These are phyloP conservation scores for Hermodice carunculata DNA, from an alignment of 2,888 invertebrate species.

Conservation along the genomic window DNA sequence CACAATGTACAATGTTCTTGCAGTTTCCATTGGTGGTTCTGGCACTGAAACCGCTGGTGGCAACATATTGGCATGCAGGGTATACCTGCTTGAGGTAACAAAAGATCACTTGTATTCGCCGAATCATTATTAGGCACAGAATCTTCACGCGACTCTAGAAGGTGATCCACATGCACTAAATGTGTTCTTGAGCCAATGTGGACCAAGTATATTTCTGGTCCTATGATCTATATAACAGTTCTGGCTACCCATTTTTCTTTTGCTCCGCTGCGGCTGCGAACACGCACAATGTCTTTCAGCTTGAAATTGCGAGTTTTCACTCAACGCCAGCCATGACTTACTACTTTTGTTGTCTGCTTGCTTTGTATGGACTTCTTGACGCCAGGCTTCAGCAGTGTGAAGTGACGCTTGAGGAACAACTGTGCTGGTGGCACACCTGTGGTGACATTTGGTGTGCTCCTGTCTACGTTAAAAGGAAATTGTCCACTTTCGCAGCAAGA, in stretches of 20 bases:
- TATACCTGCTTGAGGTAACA: too few relatives aligned
- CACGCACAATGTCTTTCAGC: background rate
- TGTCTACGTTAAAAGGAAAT: constrained; percentile 5
- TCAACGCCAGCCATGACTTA: background rate
- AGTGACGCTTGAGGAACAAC: constrained; percentile 3
- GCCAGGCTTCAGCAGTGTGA: constrained; percentile 1
- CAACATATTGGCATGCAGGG: too few relatives aligned
- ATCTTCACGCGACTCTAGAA: too few relatives aligned
- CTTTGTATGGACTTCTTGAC: background rate
- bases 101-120: too few relatives aligned
- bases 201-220: constrained; percentile 9
- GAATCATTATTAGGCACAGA: too few relatives aligned
- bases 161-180: constrained; percentile 11
- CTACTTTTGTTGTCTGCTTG: background rate
- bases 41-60: too few relatives aligned
- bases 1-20: too few relatives aligned
- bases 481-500: background rate
- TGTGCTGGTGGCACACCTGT: constrained; percentile 1
- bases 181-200: background rate
- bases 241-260: background rate
- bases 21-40: too few relatives aligned
- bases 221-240: background rate
- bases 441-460: constrained; percentile 1
- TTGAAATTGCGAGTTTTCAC: background rate
- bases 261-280: background rate